A percentile compares a stretch with the other conserved stretches of the same genome.
Evolutionary conservation across 2,888 invertebrate species (phyloP).

Genomic region (Brassicogethes aeneus): DNA sequence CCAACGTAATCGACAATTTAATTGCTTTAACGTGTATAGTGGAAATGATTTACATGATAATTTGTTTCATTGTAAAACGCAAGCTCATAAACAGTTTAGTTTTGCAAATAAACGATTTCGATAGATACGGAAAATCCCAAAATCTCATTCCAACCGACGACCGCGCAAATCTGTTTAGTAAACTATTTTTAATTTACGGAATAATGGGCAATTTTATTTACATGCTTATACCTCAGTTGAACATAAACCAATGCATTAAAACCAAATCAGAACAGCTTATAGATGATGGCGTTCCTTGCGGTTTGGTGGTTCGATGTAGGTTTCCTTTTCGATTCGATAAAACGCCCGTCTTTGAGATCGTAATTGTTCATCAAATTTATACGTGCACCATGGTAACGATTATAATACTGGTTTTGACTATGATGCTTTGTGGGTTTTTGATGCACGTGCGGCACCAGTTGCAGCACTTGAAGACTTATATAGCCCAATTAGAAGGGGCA

Average conservation of each 20-base stretch:
- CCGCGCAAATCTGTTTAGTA: slow-evolving; percentile 21
- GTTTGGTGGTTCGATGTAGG: slow-evolving; percentile 16
- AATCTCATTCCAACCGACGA: slow-evolving; percentile 17
- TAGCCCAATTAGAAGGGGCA: slow-evolving; percentile 5
- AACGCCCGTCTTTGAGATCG: slow-evolving; percentile 19
- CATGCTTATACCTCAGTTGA: slow-evolving; percentile 21
- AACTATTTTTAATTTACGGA: slow-evolving; percentile 21
- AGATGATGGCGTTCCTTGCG: slow-evolving; percentile 20
- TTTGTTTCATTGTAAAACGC: slow-evolving; percentile 22
- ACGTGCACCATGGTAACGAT: slow-evolving; percentile 22
- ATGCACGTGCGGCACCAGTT: slow-evolving; percentile 23
- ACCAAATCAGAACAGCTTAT: slow-evolving; percentile 15
- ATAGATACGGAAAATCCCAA: slow-evolving; percentile 9
- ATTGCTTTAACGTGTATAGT: slow-evolving; percentile 23
- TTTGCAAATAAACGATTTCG: slow-evolving; percentile 9
- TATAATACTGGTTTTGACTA: slow-evolving; percentile 22
- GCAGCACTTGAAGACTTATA: slow-evolving; percentile 13
- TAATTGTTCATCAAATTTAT: slow-evolving; percentile 23
- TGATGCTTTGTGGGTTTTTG: slow-evolving; percentile 22
- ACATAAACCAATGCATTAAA: slow-evolving; percentile 16
- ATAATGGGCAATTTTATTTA: slow-evolving; percentile 21
- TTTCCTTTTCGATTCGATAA: slow-evolving; percentile 22
- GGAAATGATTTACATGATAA: slow-evolving; percentile 25
- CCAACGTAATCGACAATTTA: slow-evolving; percentile 17
- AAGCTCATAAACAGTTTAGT: slow-evolving; percentile 12